Evolutionary conservation across 2,113 vertebrate species (phyloP), one percentile per base, ranked within the genome.

Genomic region (Phylloscopus trochilus): DNA sequence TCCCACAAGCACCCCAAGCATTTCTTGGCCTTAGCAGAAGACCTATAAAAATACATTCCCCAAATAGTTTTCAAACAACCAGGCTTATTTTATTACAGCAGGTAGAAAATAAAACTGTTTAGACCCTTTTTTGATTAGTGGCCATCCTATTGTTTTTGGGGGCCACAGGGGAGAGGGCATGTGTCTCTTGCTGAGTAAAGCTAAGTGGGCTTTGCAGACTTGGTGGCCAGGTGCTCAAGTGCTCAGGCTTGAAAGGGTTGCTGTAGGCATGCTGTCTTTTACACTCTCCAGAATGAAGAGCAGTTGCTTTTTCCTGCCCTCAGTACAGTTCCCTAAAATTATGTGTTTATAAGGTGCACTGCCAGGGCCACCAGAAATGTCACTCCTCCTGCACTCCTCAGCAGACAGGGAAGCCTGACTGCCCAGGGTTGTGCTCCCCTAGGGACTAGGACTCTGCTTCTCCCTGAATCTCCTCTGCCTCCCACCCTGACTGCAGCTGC

Each of bases 141-240:
- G 43, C 23, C 3, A 2, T 70, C 30, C 33, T 89, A 23, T 15
- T 6, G 24, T 24, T 27, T 37, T 28, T 4, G 26, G 5, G 10
- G 8, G 21, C 12, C 31, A 31, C 6, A 1, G 18, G 7, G 30
- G 10, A 47, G 31, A 62, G n/a, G 21, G 23, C 33, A 18, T 0
- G 1, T 19, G 7, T 53, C 26, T 76, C 49, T 67, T 86, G 24
- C 35, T 62, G 22, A 33, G 20, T 52, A 24, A 55, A 9, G 15
- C 35, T n/a, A 62, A 83, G 37, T 23, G 51, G n/a, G 23, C 11
- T 70, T 62, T 52, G 41, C n/a, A 60, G 58, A 31, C 27, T 44
- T 52, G 52, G 41, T 62, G 63, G 39, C 63, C 0, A 0, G 9
- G 24, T 30, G 59, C 30, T 47, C 1, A 0, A 15, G 10, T 49